phyloP scores from a whole-genome alignment of 2,113 vertebrate genomes.

The Oxyruncus cristatus region DNA sequence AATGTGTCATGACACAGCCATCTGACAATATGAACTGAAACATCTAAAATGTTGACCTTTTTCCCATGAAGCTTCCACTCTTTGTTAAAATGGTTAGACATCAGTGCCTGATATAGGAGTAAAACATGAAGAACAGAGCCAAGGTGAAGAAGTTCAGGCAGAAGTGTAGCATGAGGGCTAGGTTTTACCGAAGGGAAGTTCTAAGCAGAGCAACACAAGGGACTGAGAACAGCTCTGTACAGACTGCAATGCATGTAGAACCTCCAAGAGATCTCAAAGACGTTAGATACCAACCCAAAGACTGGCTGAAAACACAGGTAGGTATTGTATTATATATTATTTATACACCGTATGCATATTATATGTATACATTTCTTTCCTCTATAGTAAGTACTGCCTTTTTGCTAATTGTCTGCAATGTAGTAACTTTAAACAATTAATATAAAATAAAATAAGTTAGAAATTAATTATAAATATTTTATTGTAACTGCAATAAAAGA shows the following conservation, averaged over 20 bases:
- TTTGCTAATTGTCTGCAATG: not conserved
- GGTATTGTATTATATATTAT: not conserved
- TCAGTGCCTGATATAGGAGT: not conserved
- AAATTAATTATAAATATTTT: not conserved
- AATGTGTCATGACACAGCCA: not conserved
- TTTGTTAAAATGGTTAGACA: not conserved
- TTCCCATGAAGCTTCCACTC: not conserved
- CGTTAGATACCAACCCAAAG: not conserved
- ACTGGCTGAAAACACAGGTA: not conserved
- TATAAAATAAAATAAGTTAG: not conserved
- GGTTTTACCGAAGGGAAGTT: not conserved
- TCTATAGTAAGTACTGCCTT: not conserved
- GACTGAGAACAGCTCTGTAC: not conserved
- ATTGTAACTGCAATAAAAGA: not conserved
- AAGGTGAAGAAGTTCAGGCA: not conserved
- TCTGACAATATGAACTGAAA: not conserved
- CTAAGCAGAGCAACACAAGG: not conserved
- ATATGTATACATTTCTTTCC: not conserved
- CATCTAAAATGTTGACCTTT: not conserved
- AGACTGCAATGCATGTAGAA: not conserved
- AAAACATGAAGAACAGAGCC: not conserved
- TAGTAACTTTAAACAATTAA: not conserved
- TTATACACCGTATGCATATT: accelerated
- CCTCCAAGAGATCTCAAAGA: not conserved
- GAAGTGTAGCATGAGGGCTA: not conserved